phyloP scores from a whole-genome alignment of 2,888 invertebrate species.

The Corythucha ciliata region DNA sequence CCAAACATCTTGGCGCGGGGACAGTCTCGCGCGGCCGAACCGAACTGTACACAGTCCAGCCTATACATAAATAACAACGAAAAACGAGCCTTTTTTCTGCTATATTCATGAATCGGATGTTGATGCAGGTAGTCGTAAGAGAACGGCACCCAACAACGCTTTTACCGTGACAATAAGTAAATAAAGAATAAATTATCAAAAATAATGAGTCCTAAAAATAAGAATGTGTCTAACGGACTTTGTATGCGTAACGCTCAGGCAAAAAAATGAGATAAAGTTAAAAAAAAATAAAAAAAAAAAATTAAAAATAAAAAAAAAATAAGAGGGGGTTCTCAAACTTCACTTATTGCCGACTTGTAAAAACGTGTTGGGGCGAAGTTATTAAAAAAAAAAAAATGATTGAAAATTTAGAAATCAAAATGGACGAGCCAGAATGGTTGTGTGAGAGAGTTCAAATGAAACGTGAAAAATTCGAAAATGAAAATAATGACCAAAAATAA shows the following conservation, averaged over 20 bases:
- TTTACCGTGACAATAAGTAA: neutral
- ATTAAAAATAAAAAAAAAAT: neutral
- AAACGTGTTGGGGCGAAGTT: too few species aligned
- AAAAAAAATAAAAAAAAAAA: conserved; percentile 6
- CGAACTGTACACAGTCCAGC: conserved; percentile 31
- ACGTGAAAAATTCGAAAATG: conserved; percentile 15
- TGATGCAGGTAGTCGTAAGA: too few species aligned
- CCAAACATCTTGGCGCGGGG: conserved; percentile 25
- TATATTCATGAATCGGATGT: too few species aligned
- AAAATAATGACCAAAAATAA: conserved; percentile 19
- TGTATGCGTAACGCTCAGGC: too few species aligned
- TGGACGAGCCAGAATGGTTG: conserved; percentile 31
- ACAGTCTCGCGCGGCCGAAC: conserved; percentile 27
- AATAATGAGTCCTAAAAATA: too few species aligned
- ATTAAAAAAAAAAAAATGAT: too few species aligned
- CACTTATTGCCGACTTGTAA: neutral
- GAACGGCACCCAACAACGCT: too few species aligned
- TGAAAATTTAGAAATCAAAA: conserved; percentile 9
- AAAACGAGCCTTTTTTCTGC: too few species aligned
- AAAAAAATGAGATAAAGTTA: conserved; percentile 19
- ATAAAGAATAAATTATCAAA: too few species aligned
- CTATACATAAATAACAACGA: conserved; percentile 27
- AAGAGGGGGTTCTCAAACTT: neutral
- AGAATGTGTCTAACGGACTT: too few species aligned
- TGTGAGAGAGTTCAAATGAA: conserved; percentile 17